Conservation (phyloP, 1,140 invertebrate genomes). For the Gonioctena quinquepunctata region DNA sequence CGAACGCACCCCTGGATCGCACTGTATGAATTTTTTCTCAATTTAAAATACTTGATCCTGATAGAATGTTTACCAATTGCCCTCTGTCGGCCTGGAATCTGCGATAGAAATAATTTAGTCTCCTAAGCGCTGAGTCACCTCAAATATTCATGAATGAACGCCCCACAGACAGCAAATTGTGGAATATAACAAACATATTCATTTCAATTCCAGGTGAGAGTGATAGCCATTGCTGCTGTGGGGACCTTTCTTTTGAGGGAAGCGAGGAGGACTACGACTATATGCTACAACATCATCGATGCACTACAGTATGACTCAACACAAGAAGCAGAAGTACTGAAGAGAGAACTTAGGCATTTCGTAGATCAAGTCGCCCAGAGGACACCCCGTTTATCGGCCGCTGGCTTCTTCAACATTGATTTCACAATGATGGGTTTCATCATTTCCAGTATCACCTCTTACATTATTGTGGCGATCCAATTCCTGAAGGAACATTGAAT, state of each 20-base stretch:
- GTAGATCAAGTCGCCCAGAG: neutral
- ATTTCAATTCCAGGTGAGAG: neutral
- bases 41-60: too few relatives aligned
- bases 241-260: neutral
- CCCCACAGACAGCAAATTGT: too few relatives aligned
- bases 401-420: slow-evolving; percentile 37
- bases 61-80: too few relatives aligned
- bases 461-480: slow-evolving; percentile 38
- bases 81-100: too few relatives aligned
- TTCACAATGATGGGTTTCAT: slow-evolving; percentile 35
- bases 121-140: too few relatives aligned
- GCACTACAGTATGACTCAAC: neutral
- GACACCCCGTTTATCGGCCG: slow-evolving; percentile 28
- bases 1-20: too few relatives aligned
- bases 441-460: slow-evolving; percentile 33
- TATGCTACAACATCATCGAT: neutral
- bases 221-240: neutral
- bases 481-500: too few relatives aligned
- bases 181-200: too few relatives aligned
- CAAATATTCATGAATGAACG: too few relatives aligned
- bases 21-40: too few relatives aligned
- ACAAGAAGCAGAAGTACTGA: neutral
- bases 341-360: neutral
- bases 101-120: too few relatives aligned
- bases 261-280: neutral